Conservation (phyloP, 1,140 invertebrate species). For the Drosophila lini region DNA sequence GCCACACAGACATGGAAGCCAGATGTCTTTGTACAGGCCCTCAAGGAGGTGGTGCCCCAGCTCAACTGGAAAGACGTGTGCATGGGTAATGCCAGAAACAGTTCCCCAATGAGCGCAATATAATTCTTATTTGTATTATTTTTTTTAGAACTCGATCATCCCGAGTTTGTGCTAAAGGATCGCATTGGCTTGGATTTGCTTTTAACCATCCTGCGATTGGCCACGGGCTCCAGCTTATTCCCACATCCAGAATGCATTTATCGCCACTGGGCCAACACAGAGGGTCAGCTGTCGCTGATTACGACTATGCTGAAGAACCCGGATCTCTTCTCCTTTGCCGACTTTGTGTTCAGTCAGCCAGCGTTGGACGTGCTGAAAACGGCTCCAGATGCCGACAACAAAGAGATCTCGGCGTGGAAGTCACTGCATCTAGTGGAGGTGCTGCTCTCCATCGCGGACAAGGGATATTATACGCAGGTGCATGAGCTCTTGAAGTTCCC, state of each 20-base stretch:
- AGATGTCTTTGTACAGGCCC: conserved; percentile 94
- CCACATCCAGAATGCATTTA: conserved; percentile 94
- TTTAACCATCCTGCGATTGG: conserved; percentile 91
- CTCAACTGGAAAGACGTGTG: conserved; percentile 97
- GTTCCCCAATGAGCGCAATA: background rate
- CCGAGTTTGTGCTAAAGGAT: conserved; percentile 94
- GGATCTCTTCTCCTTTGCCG: conserved; percentile 97
- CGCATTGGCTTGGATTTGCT: conserved; percentile 92
- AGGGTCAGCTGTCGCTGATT: conserved; percentile 96
- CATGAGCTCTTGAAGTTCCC: conserved; percentile 97
- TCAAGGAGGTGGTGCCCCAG: conserved; percentile 94
- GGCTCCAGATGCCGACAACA: conserved; percentile 95
- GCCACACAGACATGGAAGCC: conserved; percentile 93
- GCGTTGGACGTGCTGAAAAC: conserved; percentile 95
- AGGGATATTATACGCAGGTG: conserved; percentile 91
- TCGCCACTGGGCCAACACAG: conserved; percentile 95
- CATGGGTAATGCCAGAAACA: conserved; percentile 85
- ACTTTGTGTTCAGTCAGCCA: conserved; percentile 94
- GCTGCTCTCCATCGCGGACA: conserved; percentile 93
- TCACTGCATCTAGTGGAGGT: conserved; percentile 96
- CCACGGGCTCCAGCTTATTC: conserved; percentile 92
- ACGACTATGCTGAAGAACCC: conserved; percentile 94
- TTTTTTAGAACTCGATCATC: conserved; percentile 88
- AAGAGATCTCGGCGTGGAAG: conserved; percentile 96
- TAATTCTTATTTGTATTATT: background rate